Evolutionary conservation across 2,888 invertebrate species (phyloP).

Genomic region (Drosophila lutescens): DNA sequence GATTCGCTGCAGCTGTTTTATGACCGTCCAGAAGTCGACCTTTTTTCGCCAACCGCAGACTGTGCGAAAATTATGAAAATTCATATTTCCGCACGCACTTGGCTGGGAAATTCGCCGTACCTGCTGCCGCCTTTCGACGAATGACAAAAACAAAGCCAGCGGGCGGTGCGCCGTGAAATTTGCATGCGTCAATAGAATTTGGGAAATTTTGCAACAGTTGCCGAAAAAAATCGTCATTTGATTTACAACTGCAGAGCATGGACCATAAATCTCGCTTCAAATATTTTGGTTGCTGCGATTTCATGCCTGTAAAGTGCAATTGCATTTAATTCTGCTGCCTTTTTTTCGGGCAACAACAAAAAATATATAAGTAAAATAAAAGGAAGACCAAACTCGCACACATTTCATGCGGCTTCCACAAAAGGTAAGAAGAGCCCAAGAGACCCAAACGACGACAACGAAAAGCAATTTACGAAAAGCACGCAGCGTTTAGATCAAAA

Average conservation of each 20-base stretch:
- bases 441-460: slow-evolving; percentile 62
- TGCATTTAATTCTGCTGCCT: slow-evolving; percentile 59
- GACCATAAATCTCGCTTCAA: slow-evolving; percentile 65
- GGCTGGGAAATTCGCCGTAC: slow-evolving; percentile 46
- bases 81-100: slow-evolving; percentile 77
- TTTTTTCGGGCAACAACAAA: slow-evolving; percentile 41
- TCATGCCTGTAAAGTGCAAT: slow-evolving; percentile 71
- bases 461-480: slow-evolving; percentile 81
- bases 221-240: slow-evolving; percentile 49
- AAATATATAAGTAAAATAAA: slow-evolving; percentile 3
- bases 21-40: slow-evolving; percentile 43
- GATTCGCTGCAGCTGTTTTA: slow-evolving; percentile 65
- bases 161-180: slow-evolving; percentile 66
- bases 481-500: slow-evolving; percentile 81
- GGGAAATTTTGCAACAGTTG: slow-evolving; percentile 60
- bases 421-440: slow-evolving; percentile 59
- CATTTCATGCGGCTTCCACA: slow-evolving; percentile 80
- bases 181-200: slow-evolving; percentile 72
- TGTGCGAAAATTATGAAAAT: slow-evolving; percentile 79
- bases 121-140: slow-evolving; percentile 1
- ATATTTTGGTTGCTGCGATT: slow-evolving; percentile 77
- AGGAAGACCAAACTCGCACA: slow-evolving; percentile 72
- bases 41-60: slow-evolving; percentile 63
- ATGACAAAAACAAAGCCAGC: slow-evolving; percentile 51
- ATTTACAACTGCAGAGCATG: slow-evolving; percentile 58